Conservation (phyloP, 2,113 vertebrate species). For the Leptobrachium ailaonicum region DNA sequence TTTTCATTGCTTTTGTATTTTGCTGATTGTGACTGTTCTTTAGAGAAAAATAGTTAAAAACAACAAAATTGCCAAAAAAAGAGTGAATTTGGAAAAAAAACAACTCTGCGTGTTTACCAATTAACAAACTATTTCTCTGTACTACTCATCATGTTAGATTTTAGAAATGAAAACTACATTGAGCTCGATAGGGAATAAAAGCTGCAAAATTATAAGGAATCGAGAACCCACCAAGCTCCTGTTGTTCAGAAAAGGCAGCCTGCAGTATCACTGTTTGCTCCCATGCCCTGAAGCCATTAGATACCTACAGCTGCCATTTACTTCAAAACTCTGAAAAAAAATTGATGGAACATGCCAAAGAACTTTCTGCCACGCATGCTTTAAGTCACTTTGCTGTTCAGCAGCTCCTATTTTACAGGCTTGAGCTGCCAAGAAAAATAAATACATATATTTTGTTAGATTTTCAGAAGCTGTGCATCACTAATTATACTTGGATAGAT, state of each 20-base stretch:
- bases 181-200: conserved; percentile 53
- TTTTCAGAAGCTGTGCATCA: no score
- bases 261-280: conserved; percentile 34
- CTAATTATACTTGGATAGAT: no score
- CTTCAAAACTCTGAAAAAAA: conserved; percentile 24
- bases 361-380: conserved; percentile 10
- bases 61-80: background rate
- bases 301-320: conserved; percentile 32
- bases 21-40: background rate
- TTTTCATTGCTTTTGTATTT: conserved; percentile 7
- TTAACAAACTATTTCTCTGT: conserved; percentile 31
- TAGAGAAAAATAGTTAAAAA: no score
- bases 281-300: conserved; percentile 31
- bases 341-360: conserved; percentile 22
- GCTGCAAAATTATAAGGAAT: conserved; percentile 51
- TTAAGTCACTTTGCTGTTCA: conserved; percentile 8
- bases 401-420: background rate
- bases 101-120: conserved; percentile 14
- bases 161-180: conserved; percentile 41
- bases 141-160: conserved; percentile 30
- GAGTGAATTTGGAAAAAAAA: background rate
- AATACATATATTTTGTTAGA: no score
- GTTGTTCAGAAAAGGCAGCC: conserved; percentile 28
- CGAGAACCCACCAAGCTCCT: conserved; percentile 37
- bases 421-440: background rate